Percentiles rank a stretch among this genome's conserved stretches.
Evolutionary conservation across 2,113 vertebrate species (phyloP).

Genomic region (Crotalus helleri): DNA sequence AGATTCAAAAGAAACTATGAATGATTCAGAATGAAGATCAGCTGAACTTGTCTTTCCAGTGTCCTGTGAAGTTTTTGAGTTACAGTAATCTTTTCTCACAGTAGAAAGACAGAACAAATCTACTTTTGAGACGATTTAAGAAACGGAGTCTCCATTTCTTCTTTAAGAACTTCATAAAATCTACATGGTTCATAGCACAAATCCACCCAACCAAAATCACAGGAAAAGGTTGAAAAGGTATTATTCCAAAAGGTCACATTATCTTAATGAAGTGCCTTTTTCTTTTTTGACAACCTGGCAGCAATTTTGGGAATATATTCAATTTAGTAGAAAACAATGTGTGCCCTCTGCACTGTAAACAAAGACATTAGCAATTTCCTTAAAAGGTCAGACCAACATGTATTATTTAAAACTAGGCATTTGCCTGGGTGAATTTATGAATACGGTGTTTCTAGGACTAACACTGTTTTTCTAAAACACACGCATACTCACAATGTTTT

Average conservation of each 20-base stretch:
- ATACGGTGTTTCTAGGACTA: conserved; percentile 1
- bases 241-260: conserved; percentile 76
- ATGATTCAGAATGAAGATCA: conserved; percentile 38
- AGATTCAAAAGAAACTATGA: neutral
- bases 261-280: conserved; percentile 74
- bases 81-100: conserved; percentile 42
- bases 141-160: conserved; percentile 28
- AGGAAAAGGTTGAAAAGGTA: conserved; percentile 61
- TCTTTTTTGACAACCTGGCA: conserved; percentile 67
- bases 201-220: conserved; percentile 47
- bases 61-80: conserved; percentile 23
- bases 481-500: conserved; percentile 40
- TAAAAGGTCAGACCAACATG: conserved; percentile 67
- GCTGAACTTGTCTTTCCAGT: conserved; percentile 28
- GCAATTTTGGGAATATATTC: conserved; percentile 54
- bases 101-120: conserved; percentile 10
- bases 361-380: conserved; percentile 71
- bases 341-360: conserved; percentile 68
- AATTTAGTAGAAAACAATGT: conserved; percentile 57
- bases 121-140: conserved; percentile 34
- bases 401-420: conserved; percentile 60
- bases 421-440: conserved; percentile 56
- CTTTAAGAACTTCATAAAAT: conserved; percentile 43
- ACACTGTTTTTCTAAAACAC: neutral
- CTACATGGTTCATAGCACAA: conserved; percentile 58